These are phyloP conservation scores for Agriopis leucophaearia DNA, from an alignment of 2,888 invertebrate species.

Conservation along the genomic window DNA sequence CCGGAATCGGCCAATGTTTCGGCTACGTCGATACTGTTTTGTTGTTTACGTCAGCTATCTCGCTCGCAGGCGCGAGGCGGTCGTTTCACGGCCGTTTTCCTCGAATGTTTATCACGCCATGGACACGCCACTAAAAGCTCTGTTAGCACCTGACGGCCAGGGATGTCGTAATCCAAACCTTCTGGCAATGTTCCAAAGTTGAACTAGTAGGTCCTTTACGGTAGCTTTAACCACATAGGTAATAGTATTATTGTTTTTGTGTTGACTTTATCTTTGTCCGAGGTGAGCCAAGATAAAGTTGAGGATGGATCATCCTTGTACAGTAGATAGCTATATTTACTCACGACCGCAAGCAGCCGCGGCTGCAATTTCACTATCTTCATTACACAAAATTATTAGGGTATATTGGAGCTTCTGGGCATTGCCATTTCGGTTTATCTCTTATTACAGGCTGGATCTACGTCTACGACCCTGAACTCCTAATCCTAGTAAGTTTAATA, in stretches of 20 bases:
- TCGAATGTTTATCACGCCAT: conserved; percentile 27
- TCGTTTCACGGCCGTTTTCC: conserved; percentile 32
- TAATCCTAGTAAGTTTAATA: conserved; percentile 14
- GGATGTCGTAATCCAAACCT: conserved; percentile 19
- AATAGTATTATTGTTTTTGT: not conserved
- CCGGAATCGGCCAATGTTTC: conserved; percentile 25
- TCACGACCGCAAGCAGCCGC: too few species aligned
- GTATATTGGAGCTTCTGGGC: too few species aligned
- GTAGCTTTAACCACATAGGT: not conserved
- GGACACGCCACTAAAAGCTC: conserved; percentile 25
- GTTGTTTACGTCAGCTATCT: conserved; percentile 15
- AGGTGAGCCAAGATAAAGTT: too few species aligned
- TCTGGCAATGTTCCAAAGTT: conserved; percentile 1
- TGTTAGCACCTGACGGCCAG: conserved; percentile 24
- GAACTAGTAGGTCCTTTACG: not conserved
- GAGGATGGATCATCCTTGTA: too few species aligned
- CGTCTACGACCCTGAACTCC: conserved; percentile 1
- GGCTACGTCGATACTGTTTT: conserved; percentile 23
- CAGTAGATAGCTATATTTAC: too few species aligned
- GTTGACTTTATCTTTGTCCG: too few species aligned
- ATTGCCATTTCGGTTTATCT: not conserved
- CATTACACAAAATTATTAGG: not conserved
- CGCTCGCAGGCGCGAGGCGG: conserved; percentile 22
- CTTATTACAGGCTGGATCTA: not conserved
- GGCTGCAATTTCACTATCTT: not conserved